phyloP scores from a whole-genome alignment of 2,888 invertebrate genomes.

The Cylloceria caligata region DNA sequence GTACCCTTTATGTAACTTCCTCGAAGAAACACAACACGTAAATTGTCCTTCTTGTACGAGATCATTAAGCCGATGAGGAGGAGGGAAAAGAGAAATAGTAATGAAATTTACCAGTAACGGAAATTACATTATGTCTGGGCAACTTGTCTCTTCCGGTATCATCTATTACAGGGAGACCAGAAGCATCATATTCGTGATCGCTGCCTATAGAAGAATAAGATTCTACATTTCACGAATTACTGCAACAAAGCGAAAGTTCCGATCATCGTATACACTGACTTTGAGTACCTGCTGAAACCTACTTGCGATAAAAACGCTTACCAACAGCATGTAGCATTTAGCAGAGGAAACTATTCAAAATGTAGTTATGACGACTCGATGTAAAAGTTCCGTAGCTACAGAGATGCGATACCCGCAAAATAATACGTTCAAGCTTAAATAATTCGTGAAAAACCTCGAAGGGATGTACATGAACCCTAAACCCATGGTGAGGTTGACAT shows the following conservation, averaged over 20 bases:
- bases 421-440: too few relatives aligned
- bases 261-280: conserved; percentile 63
- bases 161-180: conserved; percentile 5
- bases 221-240: not conserved
- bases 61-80: conserved; percentile 35
- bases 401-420: not conserved
- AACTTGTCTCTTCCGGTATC: conserved; percentile 28
- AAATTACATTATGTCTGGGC: conserved; percentile 26
- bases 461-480: too few relatives aligned
- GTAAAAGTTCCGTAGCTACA: conserved; percentile 41
- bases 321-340: conserved; percentile 66
- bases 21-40: conserved; percentile 42
- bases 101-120: not conserved
- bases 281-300: conserved; percentile 64
- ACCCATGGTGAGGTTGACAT: too few relatives aligned
- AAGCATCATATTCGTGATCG: conserved; percentile 22
- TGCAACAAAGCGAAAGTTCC: conserved; percentile 54
- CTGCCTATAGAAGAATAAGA: not conserved
- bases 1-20: conserved; percentile 31
- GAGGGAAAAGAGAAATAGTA: conserved; percentile 6
- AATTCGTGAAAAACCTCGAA: too few relatives aligned
- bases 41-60: conserved; percentile 46
- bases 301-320: conserved; percentile 20
- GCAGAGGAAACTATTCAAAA: conserved; percentile 70
- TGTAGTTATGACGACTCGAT: conserved; percentile 68